These are phyloP conservation scores for Podargus strigoides DNA, from an alignment of 2,797 vertebrate genomes.

Conservation along the genomic window DNA sequence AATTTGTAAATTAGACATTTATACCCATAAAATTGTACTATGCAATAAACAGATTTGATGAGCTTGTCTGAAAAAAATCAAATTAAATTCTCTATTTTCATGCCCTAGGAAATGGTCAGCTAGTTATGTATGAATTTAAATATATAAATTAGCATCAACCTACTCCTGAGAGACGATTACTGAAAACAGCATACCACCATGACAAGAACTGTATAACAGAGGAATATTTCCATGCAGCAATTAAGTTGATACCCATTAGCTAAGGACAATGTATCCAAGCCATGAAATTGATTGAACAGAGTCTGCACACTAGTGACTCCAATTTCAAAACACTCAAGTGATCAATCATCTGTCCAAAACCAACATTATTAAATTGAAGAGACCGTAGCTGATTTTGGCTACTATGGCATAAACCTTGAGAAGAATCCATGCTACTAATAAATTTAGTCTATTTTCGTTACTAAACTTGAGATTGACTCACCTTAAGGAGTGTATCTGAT, in stretches of 20 bases:
- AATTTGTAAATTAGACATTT: slow-evolving; percentile 60
- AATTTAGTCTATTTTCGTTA: neutral
- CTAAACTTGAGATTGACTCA: neutral
- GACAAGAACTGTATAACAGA: neutral
- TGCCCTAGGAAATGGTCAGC: slow-evolving; percentile 41
- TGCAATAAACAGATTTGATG: slow-evolving; percentile 43
- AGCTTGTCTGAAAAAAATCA: slow-evolving; percentile 59
- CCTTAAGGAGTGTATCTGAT: neutral
- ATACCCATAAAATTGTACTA: slow-evolving; percentile 46
- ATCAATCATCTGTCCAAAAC: neutral
- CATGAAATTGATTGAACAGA: neutral
- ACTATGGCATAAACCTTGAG: neutral
- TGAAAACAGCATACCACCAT: neutral
- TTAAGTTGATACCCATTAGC: neutral
- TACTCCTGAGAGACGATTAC: neutral
- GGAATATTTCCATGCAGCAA: neutral
- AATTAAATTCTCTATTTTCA: slow-evolving; percentile 47
- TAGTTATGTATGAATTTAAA: slow-evolving; percentile 63
- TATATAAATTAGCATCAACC: slow-evolving; percentile 16
- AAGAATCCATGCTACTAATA: neutral
- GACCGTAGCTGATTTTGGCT: neutral
- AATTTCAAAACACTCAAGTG: neutral
- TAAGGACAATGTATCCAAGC: neutral
- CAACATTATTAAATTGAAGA: neutral
- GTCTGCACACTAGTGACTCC: neutral